Base-by-base conservation (phyloP, 2,113 vertebrate genomes). In the Passer domesticus region DNA sequence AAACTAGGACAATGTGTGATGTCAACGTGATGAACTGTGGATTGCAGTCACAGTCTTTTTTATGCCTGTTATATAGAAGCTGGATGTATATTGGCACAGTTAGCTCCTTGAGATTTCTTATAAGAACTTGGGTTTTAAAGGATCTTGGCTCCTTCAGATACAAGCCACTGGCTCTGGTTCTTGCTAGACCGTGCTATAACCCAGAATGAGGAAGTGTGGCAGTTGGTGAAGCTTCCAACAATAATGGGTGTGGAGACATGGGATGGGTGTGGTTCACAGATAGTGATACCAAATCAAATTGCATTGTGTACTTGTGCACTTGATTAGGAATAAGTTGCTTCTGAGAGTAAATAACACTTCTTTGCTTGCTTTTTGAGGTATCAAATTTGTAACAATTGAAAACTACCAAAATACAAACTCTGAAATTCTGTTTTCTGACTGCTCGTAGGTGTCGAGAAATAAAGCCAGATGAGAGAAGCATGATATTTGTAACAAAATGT, bases 401-500 rank as follows among this genome's bases (percentile, higher is more conserved):
- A 96, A 31, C 17, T 44, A 23, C 23, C 20, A 28, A 33, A 43
- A 18, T 23, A 30, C 2, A 59, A 87, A 67, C 31, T 74, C 39
- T 74, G 90, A 66, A 74, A 53, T 64, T 66, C 69, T 58, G 90
- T 74, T 90, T 92, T 91, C 47, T 90, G 60, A 62, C 73, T 89
- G 30, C 83, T 94, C 94, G 19, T 96, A 99, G 99, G 94, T 98
- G 98, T 90, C 98, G 98, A 64, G 98, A 99, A 94, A 98, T 99
- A 97, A 98, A 98, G 81, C 97, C 98, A 4, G 98, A 98, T 19
- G 99, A 99, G 86, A 96, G 97, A 96, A 98, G 98, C 75, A 98
- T 99, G 98, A 97, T 99, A 97, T 99, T 99, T 97, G 99, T 99
- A 22, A 99, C 99, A 0, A 99, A 99, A 75, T 99, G 99, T 88